These are phyloP conservation scores for Tautogolabrus adspersus DNA, from an alignment of 2,113 vertebrate species.

Conservation along the genomic window DNA sequence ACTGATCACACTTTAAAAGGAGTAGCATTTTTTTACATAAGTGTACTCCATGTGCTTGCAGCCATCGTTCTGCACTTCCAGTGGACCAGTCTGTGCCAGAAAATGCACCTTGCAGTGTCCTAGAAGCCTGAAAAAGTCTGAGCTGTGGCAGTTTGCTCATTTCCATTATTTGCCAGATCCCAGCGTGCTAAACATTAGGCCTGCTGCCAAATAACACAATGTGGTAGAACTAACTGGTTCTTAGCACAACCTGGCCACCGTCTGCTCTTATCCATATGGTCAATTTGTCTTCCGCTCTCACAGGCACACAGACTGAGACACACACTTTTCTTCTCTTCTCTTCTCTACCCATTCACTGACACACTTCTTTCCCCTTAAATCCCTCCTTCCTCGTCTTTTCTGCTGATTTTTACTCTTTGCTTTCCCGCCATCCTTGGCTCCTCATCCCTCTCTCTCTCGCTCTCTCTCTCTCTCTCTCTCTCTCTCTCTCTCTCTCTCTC, in stretches of 20 bases:
- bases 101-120: constrained; percentile 53
- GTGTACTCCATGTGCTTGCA: constrained; percentile 10
- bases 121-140: constrained; percentile 45
- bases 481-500: background rate
- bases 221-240: constrained; percentile 69
- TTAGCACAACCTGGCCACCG: constrained; percentile 65
- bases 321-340: background rate
- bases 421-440: no score
- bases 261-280: constrained; percentile 71
- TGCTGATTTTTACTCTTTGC: no score
- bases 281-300: constrained; percentile 56
- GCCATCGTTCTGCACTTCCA: background rate
- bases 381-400: background rate
- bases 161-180: constrained; percentile 67
- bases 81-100: constrained; percentile 14
- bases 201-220: constrained; percentile 69
- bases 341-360: background rate
- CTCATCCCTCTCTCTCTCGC: background rate
- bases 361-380: background rate
- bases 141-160: constrained; percentile 45
- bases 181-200: constrained; percentile 70
- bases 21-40: constrained; percentile 21
- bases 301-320: background rate
- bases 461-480: background rate
- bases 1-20: background rate